A percentile compares a stretch with the other conserved stretches of the same genome.
phyloP scores from a whole-genome alignment of 1,140 invertebrate species.

The Camponotus pennsylvanicus region DNA sequence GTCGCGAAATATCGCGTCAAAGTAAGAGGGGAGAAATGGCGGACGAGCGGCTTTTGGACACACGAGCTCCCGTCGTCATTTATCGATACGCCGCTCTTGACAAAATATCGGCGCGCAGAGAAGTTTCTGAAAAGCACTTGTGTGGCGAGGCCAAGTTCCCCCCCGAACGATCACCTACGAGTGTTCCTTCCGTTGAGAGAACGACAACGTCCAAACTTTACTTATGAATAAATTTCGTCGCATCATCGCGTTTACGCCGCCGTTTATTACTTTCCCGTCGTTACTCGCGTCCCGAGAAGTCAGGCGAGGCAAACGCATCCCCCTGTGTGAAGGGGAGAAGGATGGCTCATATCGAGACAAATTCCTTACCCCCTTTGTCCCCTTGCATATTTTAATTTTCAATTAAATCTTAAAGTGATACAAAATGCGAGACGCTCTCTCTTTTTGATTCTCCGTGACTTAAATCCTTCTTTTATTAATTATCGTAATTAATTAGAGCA shows the following conservation, averaged over 20 bases:
- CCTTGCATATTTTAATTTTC: neutral
- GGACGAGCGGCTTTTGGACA: neutral
- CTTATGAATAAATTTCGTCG: slow-evolving; percentile 79
- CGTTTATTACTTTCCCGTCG: slow-evolving; percentile 61
- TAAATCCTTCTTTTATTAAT: neutral
- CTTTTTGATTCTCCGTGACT: neutral
- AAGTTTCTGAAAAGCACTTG: slow-evolving; percentile 52
- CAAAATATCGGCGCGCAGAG: slow-evolving; percentile 54
- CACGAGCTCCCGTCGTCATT: slow-evolving; percentile 40
- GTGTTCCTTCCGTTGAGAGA: slow-evolving; percentile 50
- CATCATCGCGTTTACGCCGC: slow-evolving; percentile 69
- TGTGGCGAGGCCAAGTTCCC: slow-evolving; percentile 29
- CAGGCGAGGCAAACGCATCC: neutral
- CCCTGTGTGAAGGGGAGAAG: neutral
- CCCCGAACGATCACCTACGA: slow-evolving; percentile 41
- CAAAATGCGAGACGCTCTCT: neutral
- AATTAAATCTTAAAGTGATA: slow-evolving; percentile 30
- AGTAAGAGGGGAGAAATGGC: slow-evolving; percentile 35
- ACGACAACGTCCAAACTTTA: slow-evolving; percentile 68
- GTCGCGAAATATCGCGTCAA: slow-evolving; percentile 30
- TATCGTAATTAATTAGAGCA: slow-evolving; percentile 18
- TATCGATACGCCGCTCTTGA: slow-evolving; percentile 58
- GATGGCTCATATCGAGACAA: neutral
- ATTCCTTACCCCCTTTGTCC: neutral
- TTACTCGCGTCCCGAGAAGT: slow-evolving; percentile 8